Conservation (phyloP, 1,140 invertebrate species). For the Potamilus streckersoni region DNA sequence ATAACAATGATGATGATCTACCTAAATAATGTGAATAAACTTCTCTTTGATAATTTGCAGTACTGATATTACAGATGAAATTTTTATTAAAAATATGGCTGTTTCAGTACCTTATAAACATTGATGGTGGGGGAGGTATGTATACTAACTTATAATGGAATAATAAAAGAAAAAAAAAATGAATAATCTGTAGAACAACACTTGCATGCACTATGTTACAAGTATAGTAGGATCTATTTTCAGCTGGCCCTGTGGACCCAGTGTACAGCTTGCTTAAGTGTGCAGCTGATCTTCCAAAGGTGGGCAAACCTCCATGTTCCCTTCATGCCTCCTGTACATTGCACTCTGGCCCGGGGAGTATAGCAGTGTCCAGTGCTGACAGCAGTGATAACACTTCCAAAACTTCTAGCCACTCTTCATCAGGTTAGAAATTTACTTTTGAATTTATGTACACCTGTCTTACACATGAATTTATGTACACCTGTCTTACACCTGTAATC, state of each 20-base stretch:
- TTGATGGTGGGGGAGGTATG: no score
- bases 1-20: no score
- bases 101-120: neutral
- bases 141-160: no score
- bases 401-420: slow-evolving; percentile 58
- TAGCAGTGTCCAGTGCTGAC: slow-evolving; percentile 34
- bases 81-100: neutral
- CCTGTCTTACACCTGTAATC: neutral
- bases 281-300: slow-evolving; percentile 62
- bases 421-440: slow-evolving; percentile 42
- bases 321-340: slow-evolving; percentile 41
- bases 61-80: neutral
- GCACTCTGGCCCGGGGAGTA: slow-evolving; percentile 28
- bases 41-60: no score
- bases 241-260: slow-evolving; percentile 62
- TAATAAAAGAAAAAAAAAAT: no score
- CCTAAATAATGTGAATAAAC: no score
- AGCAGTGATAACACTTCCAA: slow-evolving; percentile 56
- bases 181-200: no score
- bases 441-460: neutral
- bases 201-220: no score
- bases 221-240: slow-evolving; percentile 7
- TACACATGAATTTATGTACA: neutral
- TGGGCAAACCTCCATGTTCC: slow-evolving; percentile 27
- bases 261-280: slow-evolving; percentile 66